Base-by-base conservation (phyloP, 2,797 vertebrate genomes). In the Paedocypris micromegethes region DNA sequence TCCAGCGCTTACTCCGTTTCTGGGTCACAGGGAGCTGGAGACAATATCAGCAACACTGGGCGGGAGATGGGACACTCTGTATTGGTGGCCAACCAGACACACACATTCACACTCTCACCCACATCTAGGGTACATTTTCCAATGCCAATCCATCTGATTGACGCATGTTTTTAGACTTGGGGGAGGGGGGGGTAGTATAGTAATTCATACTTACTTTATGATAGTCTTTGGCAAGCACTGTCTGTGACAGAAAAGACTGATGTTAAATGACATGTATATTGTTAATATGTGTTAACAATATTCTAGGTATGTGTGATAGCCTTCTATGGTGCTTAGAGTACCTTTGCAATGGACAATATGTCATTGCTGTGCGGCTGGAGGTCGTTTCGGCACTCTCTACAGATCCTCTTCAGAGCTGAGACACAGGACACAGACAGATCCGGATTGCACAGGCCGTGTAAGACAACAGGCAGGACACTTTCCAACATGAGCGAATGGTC, bases 401-500 rank as follows among this genome's bases (percentile, higher is more conserved):
- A 99, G 85, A 99, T 96, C 83, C 95, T 95, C 87, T 98, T 99
- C 74, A 99, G 88, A 2, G 97, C 97, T 48, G 97, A 98, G 49
- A 98, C 91, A 0, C 94, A 95, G 77, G 96, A 94, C 74, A 98
- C 91, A 1, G 95, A 98, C 72, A 99, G 92, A 81, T 97, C 95
- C 0, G 91, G 83, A 79, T 97, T 96, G 68, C 86, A 90, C 48
- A 99, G 85, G 66, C 94, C 94, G 69, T 95, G 94, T 6, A 99
- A 89, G 73, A 99, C 94, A 80, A 98, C 89, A 1, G 94, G 93
- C 77, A 99, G 87, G 45, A 97, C 91, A 0, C 90, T 91, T 64
- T 88, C 91, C 72, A 99, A 85, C 97, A 99, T 98, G 80, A 97
- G 92, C 0, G 96, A 92, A 76, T 99, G 97, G 83, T 99, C 96